Percentiles rank a stretch among this genome's conserved stretches.
These are phyloP conservation scores for Cheilosia vulpina DNA, from an alignment of 2,888 invertebrate genomes.

Conservation along the genomic window DNA sequence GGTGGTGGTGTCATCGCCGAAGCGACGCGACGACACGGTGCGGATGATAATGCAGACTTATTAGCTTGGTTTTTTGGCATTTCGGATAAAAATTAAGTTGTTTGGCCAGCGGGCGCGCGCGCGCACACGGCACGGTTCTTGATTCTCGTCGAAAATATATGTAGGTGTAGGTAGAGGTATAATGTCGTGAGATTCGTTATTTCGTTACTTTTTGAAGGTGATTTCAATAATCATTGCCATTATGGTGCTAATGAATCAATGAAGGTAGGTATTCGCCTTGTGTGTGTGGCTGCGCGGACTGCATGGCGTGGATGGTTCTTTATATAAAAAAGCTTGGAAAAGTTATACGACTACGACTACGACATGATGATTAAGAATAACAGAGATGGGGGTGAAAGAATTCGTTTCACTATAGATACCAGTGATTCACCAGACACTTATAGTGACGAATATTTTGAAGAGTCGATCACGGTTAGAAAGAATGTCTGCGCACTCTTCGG, in stretches of 20 bases:
- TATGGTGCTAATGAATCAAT: constrained; percentile 74
- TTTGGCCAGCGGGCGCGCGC: constrained; percentile 26
- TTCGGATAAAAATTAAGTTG: constrained; percentile 64
- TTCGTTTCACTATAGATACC: too few relatives aligned
- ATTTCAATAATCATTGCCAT: constrained; percentile 68
- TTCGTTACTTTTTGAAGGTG: constrained; percentile 68
- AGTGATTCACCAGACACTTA: too few relatives aligned
- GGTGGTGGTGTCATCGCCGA: constrained; percentile 29
- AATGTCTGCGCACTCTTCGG: too few relatives aligned
- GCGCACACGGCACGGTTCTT: constrained; percentile 14
- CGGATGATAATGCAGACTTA: constrained; percentile 63
- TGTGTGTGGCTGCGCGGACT: constrained; percentile 19
- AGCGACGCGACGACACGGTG: constrained; percentile 13
- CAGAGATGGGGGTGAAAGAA: too few relatives aligned
- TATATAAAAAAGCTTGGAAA: background rate
- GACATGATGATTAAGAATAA: background rate
- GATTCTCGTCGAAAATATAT: constrained; percentile 27
- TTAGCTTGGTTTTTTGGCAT: constrained; percentile 62
- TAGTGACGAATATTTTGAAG: too few relatives aligned
- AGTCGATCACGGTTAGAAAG: too few relatives aligned
- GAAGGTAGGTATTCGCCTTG: constrained; percentile 61
- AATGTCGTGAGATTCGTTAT: constrained; percentile 33
- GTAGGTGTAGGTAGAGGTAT: constrained; percentile 23
- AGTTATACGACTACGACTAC: background rate
- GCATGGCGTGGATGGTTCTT: constrained; percentile 19